Evolutionary conservation across 2,797 vertebrate species (phyloP).

Genomic region (Crocidura indochinensis): DNA sequence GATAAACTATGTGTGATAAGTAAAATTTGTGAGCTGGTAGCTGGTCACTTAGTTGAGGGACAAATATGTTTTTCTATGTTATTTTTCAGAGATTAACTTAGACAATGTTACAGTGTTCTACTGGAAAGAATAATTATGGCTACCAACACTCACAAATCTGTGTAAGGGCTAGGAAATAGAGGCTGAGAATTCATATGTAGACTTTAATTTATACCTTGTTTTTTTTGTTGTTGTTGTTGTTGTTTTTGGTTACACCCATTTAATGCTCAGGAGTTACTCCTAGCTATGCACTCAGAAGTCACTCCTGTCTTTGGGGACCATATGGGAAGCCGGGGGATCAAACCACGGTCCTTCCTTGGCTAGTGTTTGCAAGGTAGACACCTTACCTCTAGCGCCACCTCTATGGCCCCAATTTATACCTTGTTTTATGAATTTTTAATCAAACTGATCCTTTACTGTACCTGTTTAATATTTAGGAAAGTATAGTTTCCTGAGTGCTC

Average conservation of each 20-base stretch:
- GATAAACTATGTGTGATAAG: neutral
- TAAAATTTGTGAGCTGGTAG: neutral
- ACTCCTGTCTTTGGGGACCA: too few relatives aligned
- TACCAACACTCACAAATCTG: constrained; percentile 8
- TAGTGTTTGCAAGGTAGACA: too few relatives aligned
- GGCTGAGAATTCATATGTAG: neutral
- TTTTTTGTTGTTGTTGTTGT: too few relatives aligned
- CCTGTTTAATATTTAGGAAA: constrained; percentile 52
- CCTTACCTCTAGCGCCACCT: too few relatives aligned
- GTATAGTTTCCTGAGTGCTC: neutral
- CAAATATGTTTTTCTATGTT: neutral
- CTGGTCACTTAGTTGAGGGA: neutral
- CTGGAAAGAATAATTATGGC: constrained; percentile 29
- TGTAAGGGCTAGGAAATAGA: neutral
- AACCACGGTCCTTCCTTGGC: too few relatives aligned
- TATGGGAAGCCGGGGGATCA: too few relatives aligned
- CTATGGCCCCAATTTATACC: neutral
- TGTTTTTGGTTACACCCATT: too few relatives aligned
- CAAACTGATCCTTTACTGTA: neutral
- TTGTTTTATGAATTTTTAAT: neutral
- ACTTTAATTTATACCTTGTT: neutral
- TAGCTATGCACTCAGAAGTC: too few relatives aligned
- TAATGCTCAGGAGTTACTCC: too few relatives aligned
- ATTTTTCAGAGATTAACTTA: constrained; percentile 13
- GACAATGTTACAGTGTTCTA: neutral